Base-by-base conservation (phyloP, 1,140 invertebrate species). In the Leptinotarsa texana region DNA sequence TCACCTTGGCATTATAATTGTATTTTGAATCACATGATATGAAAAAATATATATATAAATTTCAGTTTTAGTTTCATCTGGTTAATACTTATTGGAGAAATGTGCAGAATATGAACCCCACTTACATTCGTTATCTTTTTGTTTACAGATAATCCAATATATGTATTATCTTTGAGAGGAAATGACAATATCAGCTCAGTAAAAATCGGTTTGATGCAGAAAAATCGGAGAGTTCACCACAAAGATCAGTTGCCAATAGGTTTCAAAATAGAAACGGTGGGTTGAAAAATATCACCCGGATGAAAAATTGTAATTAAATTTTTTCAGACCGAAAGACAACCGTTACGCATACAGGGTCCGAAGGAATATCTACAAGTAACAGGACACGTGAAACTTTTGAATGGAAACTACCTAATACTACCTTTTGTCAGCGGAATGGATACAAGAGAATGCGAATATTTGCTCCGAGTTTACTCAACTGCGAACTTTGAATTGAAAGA, bases 191-290 rank as follows among this genome's bases (percentile, higher is more conserved):
- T 51, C 15, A 21, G 21, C 51, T 27, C 21, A 49, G 48, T 76
- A 15, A 47, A 74, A 21, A 61, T 76, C 66, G 61, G 67, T 13
- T 51, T 76, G 13, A 70, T 71, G 67, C 71, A 76, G 24, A 76
- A 73, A 69, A 70, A 69, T 49, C 69, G 72, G 48, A 73, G 72
- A 49, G 22, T 62, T 48, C 15, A 73, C 18, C 17, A 62, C 4
- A n/a, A 51, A 69, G 17, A 57, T 21, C 17, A 74, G 3, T 47
- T 74, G n/a, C 57, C 57, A 21, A 73, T 76, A 21, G 71, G 73
- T 27, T 63, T 76, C 57, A 57, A 57, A 57, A 57, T 57, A 57
- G n/a, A n/a, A 18, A 57, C 17, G 51, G 51, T 57, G n/a, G 15
- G 51, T 57, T 57, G 13, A 18, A 17, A 18, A 15, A 57, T n/a